A percentile compares a stretch with the other conserved stretches of the same genome.
phyloP scores from a whole-genome alignment of 2,888 invertebrate genomes.

The Gasteruption jaculator region DNA sequence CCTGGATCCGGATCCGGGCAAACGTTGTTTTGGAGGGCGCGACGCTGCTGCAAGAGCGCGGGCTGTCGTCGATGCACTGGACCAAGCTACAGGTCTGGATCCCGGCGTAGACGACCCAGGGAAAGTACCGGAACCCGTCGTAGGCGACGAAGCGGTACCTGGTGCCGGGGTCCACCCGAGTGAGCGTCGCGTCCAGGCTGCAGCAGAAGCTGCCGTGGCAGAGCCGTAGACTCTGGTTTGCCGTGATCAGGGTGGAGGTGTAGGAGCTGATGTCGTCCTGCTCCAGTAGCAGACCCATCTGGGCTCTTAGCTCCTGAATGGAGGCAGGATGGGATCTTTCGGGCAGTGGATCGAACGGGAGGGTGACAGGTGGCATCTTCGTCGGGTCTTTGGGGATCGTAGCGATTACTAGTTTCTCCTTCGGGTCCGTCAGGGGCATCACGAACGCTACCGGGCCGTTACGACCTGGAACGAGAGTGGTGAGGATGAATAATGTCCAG shows the following conservation, averaged over 20 bases:
- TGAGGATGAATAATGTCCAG: no score
- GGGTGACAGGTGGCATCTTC: no score
- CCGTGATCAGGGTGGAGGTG: conserved; percentile 7
- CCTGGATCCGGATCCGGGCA: conserved; percentile 24
- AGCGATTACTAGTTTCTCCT: no score
- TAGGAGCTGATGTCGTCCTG: no score
- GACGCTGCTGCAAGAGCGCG: conserved; percentile 33
- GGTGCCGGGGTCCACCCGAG: conserved; percentile 17
- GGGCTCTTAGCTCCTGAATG: no score
- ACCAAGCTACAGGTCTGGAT: conserved; percentile 41
- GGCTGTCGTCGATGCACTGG: conserved; percentile 35
- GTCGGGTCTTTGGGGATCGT: no score
- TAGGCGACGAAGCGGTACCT: conserved; percentile 42
- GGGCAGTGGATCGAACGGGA: no score
- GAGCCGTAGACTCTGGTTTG: conserved; percentile 3
- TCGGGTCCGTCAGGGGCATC: no score
- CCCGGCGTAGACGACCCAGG: conserved; percentile 19
- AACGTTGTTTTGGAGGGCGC: conserved; percentile 24
- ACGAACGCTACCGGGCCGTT: no score
- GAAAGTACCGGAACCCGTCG: conserved; percentile 33
- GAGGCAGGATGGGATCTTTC: no score
- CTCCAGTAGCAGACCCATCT: no score
- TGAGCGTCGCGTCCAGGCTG: conserved; percentile 25
- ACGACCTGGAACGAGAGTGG: no score
- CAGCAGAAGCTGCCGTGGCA: conserved; percentile 35